These are phyloP conservation scores for Hermetia illucens DNA, from an alignment of 1,140 invertebrate genomes.

Conservation along the genomic window DNA sequence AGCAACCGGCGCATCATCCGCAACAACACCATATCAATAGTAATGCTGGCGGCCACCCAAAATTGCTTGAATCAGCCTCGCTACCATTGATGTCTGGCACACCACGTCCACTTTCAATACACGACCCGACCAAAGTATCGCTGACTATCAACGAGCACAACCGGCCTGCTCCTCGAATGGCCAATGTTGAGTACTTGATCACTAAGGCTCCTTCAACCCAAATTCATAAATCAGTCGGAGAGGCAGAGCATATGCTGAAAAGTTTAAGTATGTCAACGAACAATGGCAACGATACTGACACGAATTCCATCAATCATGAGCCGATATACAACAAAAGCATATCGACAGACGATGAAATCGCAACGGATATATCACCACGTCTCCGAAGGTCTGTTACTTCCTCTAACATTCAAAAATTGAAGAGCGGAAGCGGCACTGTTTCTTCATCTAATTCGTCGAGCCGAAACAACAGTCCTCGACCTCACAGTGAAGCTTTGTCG, in stretches of 20 bases:
- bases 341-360: not conserved
- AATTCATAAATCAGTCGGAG: conserved; percentile 8
- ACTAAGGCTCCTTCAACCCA: not conserved
- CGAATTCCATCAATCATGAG: conserved; percentile 30
- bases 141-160: conserved; percentile 9
- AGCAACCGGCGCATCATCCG: conserved; percentile 10
- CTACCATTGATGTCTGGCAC: conserved; percentile 22
- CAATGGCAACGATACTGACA: conserved; percentile 40
- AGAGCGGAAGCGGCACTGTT: conserved; percentile 30
- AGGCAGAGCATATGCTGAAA: conserved; percentile 24
- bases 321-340: conserved; percentile 9
- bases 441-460: conserved; percentile 38
- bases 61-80: not conserved
- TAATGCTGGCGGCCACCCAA: conserved; percentile 9
- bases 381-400: conserved; percentile 6
- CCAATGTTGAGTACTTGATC: conserved; percentile 11
- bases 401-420: conserved; percentile 16
- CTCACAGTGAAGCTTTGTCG: conserved; percentile 32
- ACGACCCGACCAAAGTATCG: conserved; percentile 29
- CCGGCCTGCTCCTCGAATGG: conserved; percentile 11
- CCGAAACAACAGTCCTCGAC: conserved; percentile 45
- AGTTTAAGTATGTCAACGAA: conserved; percentile 18
- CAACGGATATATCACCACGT: not conserved
- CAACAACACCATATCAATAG: conserved; percentile 12
- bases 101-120: conserved; percentile 31